phyloP scores from a whole-genome alignment of 2,797 vertebrate species.

The Numenius phaeopus region DNA sequence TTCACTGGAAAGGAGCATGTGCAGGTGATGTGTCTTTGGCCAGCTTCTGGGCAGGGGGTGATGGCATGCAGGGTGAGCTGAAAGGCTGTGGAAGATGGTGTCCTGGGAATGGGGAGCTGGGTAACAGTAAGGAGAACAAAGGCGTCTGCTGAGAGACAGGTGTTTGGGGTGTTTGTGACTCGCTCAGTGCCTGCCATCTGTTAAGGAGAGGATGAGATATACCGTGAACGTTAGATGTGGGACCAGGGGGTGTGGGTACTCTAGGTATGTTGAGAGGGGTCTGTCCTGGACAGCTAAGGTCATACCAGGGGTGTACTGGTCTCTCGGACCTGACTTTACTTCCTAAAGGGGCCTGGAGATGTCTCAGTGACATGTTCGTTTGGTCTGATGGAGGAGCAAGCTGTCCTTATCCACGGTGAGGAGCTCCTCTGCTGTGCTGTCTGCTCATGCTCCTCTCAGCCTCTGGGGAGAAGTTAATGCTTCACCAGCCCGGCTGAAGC shows the following conservation, averaged over 20 bases:
- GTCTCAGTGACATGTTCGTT: background rate
- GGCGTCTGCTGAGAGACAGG: background rate
- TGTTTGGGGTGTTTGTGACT: fast-evolving
- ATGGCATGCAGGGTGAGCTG: background rate
- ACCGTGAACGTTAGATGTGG: fast-evolving
- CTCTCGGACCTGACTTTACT: background rate
- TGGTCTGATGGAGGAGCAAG: background rate
- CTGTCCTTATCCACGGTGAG: fast-evolving
- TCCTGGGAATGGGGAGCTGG: background rate
- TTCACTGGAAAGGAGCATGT: fast-evolving
- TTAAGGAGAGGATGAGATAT: background rate
- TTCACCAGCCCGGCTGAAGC: background rate
- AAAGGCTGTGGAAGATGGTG: background rate
- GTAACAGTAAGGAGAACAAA: background rate
- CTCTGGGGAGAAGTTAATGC: background rate
- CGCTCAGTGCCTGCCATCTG: background rate
- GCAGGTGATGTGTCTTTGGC: background rate
- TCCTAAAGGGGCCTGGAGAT: background rate
- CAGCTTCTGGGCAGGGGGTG: background rate
- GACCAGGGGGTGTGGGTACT: fast-evolving
- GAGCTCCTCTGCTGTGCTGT: background rate
- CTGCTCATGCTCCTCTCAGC: background rate
- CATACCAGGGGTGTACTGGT: background rate
- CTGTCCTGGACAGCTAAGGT: background rate
- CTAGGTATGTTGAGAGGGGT: background rate